Percentiles rank a stretch among this genome's conserved stretches.
These are phyloP conservation scores for Propithecus perrieri DNA, from an alignment of 2,797 vertebrate genomes.

Conservation along the genomic window DNA sequence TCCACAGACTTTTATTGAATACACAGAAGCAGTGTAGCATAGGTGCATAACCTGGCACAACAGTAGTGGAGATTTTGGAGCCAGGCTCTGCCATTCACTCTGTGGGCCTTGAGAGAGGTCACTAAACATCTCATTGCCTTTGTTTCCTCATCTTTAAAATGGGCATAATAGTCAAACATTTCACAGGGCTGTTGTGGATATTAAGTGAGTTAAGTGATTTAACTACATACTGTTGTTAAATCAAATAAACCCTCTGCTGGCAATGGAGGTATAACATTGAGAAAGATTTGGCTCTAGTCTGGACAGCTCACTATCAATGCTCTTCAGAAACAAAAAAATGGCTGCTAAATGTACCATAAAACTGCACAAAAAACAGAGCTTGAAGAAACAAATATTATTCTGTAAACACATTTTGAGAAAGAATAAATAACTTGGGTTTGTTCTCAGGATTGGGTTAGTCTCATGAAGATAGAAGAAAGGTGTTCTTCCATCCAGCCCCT, in stretches of 20 bases:
- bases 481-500: background rate
- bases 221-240: background rate
- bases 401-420: slow-evolving; percentile 31
- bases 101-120: background rate
- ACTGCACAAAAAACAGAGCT: background rate
- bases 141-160: background rate
- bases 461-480: background rate
- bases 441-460: background rate
- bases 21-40: accelerated
- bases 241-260: background rate
- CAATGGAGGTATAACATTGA: background rate
- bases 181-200: background rate
- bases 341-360: background rate
- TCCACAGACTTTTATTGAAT: background rate
- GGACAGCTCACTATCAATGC: background rate
- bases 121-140: background rate
- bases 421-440: background rate
- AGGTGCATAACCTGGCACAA: accelerated
- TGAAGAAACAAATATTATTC: background rate
- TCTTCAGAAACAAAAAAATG: background rate
- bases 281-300: background rate
- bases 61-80: background rate
- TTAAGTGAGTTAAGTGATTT: background rate
- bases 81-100: background rate
- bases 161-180: background rate